A percentile compares a stretch with the other conserved stretches of the same genome.
phyloP scores from a whole-genome alignment of 2,888 invertebrate genomes.

The Pharmacophagus antenor region DNA sequence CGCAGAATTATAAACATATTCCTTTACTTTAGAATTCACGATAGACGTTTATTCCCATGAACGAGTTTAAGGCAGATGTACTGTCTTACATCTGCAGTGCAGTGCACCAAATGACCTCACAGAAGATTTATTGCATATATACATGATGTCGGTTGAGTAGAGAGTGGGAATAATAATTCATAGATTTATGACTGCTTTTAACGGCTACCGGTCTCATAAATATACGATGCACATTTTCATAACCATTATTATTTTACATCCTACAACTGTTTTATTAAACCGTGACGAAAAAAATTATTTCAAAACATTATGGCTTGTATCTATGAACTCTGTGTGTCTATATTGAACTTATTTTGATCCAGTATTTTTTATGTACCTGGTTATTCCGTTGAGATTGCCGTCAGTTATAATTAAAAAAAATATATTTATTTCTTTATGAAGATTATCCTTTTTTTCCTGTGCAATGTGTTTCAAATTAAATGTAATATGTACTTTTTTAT shows the following conservation, averaged over 20 bases:
- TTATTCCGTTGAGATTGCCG: no score
- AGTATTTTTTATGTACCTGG: no score
- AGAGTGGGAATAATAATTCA: neutral
- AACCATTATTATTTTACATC: neutral
- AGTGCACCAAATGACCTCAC: constrained; percentile 16
- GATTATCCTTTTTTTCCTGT: no score
- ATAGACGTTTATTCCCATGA: constrained; percentile 7
- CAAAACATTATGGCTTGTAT: no score
- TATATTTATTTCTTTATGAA: neutral
- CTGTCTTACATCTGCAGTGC: constrained; percentile 26
- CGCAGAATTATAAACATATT: neutral
- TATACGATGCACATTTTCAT: neutral
- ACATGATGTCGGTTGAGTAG: constrained; percentile 5
- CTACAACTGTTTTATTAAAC: no score
- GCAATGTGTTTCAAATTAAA: no score
- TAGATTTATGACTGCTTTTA: constrained; percentile 18
- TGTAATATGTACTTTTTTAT: neutral
- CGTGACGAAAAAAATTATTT: no score
- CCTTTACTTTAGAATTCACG: neutral
- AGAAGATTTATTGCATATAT: neutral
- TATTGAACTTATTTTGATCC: no score
- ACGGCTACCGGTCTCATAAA: constrained; percentile 14
- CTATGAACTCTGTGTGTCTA: no score
- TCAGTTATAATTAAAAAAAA: neutral
- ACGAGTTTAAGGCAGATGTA: constrained; percentile 10